Conservation (phyloP, 2,888 invertebrate genomes). For the Apomyelois bistriatella region DNA sequence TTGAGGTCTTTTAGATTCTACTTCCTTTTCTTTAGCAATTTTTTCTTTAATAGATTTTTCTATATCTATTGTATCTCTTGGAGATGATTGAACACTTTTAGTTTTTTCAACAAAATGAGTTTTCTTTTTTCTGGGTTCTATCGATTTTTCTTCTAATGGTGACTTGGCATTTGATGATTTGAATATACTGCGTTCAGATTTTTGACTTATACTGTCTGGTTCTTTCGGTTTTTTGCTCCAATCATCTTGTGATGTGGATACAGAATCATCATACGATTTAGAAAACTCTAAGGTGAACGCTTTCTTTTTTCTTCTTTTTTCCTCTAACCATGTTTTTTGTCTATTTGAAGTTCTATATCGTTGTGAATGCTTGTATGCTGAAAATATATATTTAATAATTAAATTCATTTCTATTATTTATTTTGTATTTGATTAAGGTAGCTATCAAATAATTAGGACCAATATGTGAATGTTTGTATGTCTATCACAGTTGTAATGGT, state of each 20-base stretch:
- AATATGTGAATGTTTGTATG: neutral
- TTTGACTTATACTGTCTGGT: constrained; percentile 45
- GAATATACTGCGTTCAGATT: constrained; percentile 49
- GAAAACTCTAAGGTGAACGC: constrained; percentile 88
- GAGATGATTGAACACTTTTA: constrained; percentile 65
- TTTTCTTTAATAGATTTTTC: constrained; percentile 68
- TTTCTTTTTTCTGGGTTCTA: constrained; percentile 66
- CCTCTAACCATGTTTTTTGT: constrained; percentile 82
- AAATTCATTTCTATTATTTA: neutral
- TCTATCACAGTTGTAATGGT: neutral
- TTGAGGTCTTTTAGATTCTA: constrained; percentile 55
- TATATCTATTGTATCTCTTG: constrained; percentile 58
- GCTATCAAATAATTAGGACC: neutral
- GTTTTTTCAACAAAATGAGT: constrained; percentile 71
- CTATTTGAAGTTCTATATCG: constrained; percentile 66
- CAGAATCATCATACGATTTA: constrained; percentile 78
- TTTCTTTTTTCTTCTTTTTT: constrained; percentile 85
- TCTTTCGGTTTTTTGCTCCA: constrained; percentile 64
- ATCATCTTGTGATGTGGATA: constrained; percentile 73
- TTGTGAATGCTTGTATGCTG: constrained; percentile 75
- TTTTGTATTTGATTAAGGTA: neutral
- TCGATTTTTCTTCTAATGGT: constrained; percentile 59
- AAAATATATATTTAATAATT: constrained; percentile 24
- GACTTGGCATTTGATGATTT: constrained; percentile 54
- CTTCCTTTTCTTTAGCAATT: constrained; percentile 56